Conservation (phyloP, 2,888 invertebrate genomes). For the Sphaeridia pumilis region DNA sequence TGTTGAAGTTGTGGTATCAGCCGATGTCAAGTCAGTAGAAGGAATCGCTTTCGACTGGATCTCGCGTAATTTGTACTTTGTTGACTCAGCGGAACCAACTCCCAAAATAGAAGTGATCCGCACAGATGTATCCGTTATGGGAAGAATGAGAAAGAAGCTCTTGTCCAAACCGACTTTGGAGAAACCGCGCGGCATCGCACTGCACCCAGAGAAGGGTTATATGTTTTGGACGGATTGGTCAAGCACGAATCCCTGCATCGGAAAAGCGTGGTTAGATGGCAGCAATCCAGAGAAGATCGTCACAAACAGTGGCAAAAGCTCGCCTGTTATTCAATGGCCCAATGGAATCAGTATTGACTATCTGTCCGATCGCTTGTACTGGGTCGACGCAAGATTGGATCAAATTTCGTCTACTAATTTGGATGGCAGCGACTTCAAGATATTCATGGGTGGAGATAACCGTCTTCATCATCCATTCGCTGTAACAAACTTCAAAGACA, state of each 20-base stretch:
- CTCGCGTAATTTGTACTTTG: slow-evolving; percentile 72
- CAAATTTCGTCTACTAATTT: slow-evolving; percentile 66
- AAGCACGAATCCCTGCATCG: slow-evolving; percentile 60
- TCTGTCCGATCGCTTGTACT: slow-evolving; percentile 66
- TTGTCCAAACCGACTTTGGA: slow-evolving; percentile 53
- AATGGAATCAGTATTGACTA: slow-evolving; percentile 78
- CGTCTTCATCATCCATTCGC: slow-evolving; percentile 62
- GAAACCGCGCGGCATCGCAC: slow-evolving; percentile 67
- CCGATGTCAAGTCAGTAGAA: slow-evolving; percentile 66
- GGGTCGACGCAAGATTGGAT: slow-evolving; percentile 74
- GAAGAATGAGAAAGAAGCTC: slow-evolving; percentile 64
- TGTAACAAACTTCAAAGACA: slow-evolving; percentile 70
- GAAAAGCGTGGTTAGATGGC: slow-evolving; percentile 68
- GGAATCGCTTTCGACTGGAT: slow-evolving; percentile 85
- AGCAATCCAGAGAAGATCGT: slow-evolving; percentile 54
- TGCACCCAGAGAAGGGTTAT: slow-evolving; percentile 65
- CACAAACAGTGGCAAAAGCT: slow-evolving; percentile 38
- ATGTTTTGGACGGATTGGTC: slow-evolving; percentile 87
- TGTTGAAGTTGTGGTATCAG: slow-evolving; percentile 60
- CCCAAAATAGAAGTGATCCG: slow-evolving; percentile 70
- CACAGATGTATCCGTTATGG: slow-evolving; percentile 51
- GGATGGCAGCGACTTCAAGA: slow-evolving; percentile 55
- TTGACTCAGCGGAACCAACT: slow-evolving; percentile 56
- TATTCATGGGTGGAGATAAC: slow-evolving; percentile 52
- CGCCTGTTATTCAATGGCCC: slow-evolving; percentile 63